Evolutionary conservation across 2,888 invertebrate genomes (phyloP), one percentile per base, ranked within the genome.

Genomic region (Caenorhabditis auriculariae): DNA sequence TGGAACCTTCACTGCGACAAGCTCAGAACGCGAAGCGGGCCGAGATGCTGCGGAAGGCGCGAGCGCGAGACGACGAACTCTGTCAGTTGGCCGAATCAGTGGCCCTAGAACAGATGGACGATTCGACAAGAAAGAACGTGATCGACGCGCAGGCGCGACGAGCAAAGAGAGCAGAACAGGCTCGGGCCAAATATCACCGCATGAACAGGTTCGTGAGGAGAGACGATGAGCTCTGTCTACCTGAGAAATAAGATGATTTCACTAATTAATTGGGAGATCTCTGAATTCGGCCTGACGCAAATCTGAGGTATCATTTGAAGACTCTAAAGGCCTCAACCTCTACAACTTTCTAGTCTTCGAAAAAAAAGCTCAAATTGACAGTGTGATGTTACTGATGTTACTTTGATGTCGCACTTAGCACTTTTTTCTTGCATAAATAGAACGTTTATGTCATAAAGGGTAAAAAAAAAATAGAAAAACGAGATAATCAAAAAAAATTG

Each of bases 121-220:
- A 53, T n/a, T 49, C 57, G 5, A 66, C 62, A 7, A 27, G 39
- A 15, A 38, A 49, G 38, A 51, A 50, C 5, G 54, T 69, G 0
- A 28, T 21, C 3, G 68, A 60, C 1, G 66, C 65, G 4, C 60
- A 60, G 42, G 19, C 38, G 19, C 38, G 71, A 27, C 29, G 73
- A 28, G 35, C 28, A 12, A 49, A 51, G 37, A 23, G 69, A 24
- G 73, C 73, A 1, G 64, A 64, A 41, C 67, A 69, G 42, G 73
- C 73, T 6, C 38, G 73, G 38, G 49, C 41, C 9, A 73, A 71
- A 43, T 73, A 73, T 49, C 60, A 66, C 41, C 47, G 62, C 26
- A 73, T 73, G 73, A 60, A 49, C 41, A 66, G 47, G 66, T 63
- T n/a, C n/a, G n/a, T n/a, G n/a, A n/a, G n/a, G n/a, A n/a, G n/a